Evolutionary conservation across 2,888 invertebrate genomes (phyloP).

Genomic region (Formica aserva): DNA sequence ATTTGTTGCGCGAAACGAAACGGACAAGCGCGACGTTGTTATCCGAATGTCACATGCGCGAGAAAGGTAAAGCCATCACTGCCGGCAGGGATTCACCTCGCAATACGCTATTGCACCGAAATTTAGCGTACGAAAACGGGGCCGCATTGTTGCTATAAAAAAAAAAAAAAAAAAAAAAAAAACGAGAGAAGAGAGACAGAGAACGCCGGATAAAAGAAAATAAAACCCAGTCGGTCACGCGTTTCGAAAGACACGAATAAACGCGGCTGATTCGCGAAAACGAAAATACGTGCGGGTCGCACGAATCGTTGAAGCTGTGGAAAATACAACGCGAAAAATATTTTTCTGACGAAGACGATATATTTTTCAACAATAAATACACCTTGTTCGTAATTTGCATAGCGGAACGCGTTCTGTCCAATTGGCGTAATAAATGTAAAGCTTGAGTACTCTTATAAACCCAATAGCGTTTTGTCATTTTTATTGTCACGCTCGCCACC

Average conservation of each 20-base stretch:
- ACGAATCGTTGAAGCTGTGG: neutral
- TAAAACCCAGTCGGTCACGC: neutral
- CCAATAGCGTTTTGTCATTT: conserved; percentile 43
- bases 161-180: neutral
- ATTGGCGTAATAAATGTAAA: conserved; percentile 38
- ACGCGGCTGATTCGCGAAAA: conserved; percentile 21
- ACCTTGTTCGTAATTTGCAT: conserved; percentile 25
- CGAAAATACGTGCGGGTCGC: conserved; percentile 13
- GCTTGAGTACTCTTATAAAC: conserved; percentile 27
- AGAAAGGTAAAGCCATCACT: conserved; percentile 51
- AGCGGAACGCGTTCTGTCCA: neutral
- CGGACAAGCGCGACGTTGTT: conserved; percentile 49
- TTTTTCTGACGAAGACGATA: conserved; percentile 19
- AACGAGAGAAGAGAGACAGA: neutral
- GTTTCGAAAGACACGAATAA: conserved; percentile 26
- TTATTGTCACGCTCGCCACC: conserved; percentile 15
- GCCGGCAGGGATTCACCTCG: conserved; percentile 24
- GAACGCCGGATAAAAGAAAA: conserved; percentile 16
- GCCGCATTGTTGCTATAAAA: neutral
- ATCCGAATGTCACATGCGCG: conserved; percentile 49
- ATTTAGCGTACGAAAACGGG: conserved; percentile 34
- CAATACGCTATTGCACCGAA: conserved; percentile 46
- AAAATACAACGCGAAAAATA: conserved; percentile 10
- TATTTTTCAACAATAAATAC: conserved; percentile 34
- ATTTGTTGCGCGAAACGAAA: conserved; percentile 44